Evolutionary conservation across 1,140 invertebrate species (phyloP), one percentile per base, ranked within the genome.

Genomic region (Pogonognathellus flavescens): DNA sequence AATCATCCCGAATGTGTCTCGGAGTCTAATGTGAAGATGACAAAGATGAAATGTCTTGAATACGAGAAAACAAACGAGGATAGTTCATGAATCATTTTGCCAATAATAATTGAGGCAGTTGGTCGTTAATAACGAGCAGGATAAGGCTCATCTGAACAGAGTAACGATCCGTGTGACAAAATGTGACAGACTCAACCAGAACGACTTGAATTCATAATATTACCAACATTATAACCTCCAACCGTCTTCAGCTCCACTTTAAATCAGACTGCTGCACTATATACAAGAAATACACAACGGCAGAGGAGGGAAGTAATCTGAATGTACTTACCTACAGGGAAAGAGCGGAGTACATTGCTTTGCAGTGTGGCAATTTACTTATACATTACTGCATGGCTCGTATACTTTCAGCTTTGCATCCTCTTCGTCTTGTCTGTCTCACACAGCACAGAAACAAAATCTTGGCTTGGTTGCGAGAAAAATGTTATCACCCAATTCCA

Each of bases 121-220:
- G 76, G 53, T 84, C 83, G 80, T 84, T 84, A 84, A 84, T 84
- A 84, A 84, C 83, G 62, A 76, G 70, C 62, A 66, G 22, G 62
- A 66, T 50, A 76, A 84, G 83, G 53, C 66, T 84, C 83, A 84
- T 84, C 83, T 84, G 70, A 80, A 50, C 22, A 59, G 70, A 76
- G 83, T 84, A 84, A 84, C 83, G 83, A 84, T 84, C 66, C 83
- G 83, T 84, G 53, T 80, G 83, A 84, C 83, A 84, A 84, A 84
- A 84, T 84, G 83, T 84, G 83, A 84, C 83, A 84, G 31, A 76
- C 16, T 49, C 70, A 18, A 25, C 10, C 62, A 31, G 25, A 66
- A 18, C 62, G 13, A 66, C 62, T 66, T 66, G 10, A 66, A 66
- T 25, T 31, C 62, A 25, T 41, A 41, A 41, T 41, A 41, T 41